phyloP scores from a whole-genome alignment of 2,113 vertebrate species.

The Suricata suricatta region DNA sequence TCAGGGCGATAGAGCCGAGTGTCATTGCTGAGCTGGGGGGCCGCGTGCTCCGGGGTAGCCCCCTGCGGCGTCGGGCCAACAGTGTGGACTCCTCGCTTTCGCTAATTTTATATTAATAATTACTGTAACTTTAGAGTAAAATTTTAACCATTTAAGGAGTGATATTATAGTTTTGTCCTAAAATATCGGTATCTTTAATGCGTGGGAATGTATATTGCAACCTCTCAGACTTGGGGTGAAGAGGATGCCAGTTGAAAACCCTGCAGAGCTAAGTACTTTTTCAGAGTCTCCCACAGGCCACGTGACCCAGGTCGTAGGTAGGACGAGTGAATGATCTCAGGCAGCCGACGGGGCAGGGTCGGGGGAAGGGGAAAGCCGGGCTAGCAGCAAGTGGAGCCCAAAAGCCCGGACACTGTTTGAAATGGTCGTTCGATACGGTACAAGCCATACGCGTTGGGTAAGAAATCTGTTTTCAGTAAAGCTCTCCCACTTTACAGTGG shows the following conservation, averaged over 20 bases:
- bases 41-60: neutral
- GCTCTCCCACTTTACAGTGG: fast-evolving
- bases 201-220: neutral
- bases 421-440: fast-evolving
- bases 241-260: neutral
- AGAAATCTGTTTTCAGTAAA: neutral
- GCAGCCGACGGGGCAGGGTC: neutral
- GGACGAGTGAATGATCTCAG: neutral
- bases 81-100: neutral
- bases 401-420: fast-evolving
- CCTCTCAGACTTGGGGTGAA: neutral
- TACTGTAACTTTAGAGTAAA: neutral
- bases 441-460: fast-evolving
- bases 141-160: neutral
- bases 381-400: fast-evolving
- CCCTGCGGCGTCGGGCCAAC: neutral
- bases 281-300: neutral
- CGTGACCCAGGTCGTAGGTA: fast-evolving
- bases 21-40: no score
- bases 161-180: neutral
- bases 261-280: neutral
- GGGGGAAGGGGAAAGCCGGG: neutral
- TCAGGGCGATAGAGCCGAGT: no score
- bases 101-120: neutral
- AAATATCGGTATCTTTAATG: neutral